phyloP scores from a whole-genome alignment of 1,140 invertebrate genomes.

The Drosophila eugracilis region DNA sequence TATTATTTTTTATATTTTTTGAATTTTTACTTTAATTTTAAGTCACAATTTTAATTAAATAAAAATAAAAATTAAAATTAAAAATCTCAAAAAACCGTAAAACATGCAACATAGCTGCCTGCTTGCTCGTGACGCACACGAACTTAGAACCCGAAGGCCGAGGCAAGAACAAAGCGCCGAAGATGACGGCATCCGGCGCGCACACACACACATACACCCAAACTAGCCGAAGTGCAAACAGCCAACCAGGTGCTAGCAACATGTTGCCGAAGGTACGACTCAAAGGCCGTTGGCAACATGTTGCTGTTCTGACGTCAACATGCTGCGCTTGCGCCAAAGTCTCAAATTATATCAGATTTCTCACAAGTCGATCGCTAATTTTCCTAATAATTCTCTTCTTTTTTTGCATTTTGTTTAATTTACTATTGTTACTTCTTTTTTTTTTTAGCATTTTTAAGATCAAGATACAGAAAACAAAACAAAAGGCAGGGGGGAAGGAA shows the following conservation, averaged over 20 bases:
- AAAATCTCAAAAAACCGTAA: too few species aligned
- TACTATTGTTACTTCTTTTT: too few species aligned
- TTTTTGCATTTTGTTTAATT: too few species aligned
- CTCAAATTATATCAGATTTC: not conserved
- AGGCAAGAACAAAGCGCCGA: too few species aligned
- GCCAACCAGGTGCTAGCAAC: conserved; percentile 25
- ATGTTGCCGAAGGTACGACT: conserved; percentile 38
- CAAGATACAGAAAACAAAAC: not conserved
- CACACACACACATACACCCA: not conserved
- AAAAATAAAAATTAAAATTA: too few species aligned
- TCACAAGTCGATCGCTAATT: not conserved
- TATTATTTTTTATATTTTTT: too few species aligned
- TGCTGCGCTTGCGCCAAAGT: conserved; percentile 10
- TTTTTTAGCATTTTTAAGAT: too few species aligned
- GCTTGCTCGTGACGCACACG: not conserved
- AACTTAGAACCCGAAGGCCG: not conserved
- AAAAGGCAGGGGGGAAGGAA: not conserved
- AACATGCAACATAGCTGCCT: not conserved
- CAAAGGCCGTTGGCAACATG: conserved; percentile 14
- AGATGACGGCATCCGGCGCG: conserved; percentile 4
- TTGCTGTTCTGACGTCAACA: not conserved
- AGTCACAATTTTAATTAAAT: too few species aligned
- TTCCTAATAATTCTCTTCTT: not conserved
- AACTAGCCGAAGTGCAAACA: not conserved
- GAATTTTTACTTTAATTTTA: too few species aligned